Conservation (phyloP, 2,888 invertebrate species). For the Selenia dentaria region DNA sequence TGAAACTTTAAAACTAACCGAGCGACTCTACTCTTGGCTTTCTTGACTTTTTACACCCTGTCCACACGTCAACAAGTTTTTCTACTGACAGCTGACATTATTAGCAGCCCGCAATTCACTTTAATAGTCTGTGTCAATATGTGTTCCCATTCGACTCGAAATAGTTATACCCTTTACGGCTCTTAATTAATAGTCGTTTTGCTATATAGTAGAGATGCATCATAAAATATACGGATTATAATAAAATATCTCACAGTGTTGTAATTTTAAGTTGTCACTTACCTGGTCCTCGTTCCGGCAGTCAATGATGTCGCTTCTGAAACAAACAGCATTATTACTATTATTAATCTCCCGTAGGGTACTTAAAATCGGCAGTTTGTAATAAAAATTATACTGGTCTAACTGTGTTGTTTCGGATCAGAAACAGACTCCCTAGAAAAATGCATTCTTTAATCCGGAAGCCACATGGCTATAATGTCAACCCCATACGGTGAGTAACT, state of each 20-base stretch:
- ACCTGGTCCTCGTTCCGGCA: constrained; percentile 72
- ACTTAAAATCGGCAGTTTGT: no score
- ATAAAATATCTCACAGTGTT: no score
- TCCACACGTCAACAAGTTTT: constrained; percentile 47
- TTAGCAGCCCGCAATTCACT: constrained; percentile 52
- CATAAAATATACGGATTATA: background rate
- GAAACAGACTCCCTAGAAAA: no score
- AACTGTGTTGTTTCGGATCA: no score
- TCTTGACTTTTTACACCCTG: constrained; percentile 24
- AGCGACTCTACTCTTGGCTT: constrained; percentile 18
- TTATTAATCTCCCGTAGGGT: no score
- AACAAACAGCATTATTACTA: no score
- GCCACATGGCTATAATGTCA: no score
- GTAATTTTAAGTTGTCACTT: constrained; percentile 36
- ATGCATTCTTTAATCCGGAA: no score
- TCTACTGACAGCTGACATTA: constrained; percentile 53
- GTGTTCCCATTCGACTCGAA: constrained; percentile 41
- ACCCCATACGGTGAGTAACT: no score
- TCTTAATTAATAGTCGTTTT: constrained; percentile 30
- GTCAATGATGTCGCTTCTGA: constrained; percentile 75
- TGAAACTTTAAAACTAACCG: background rate
- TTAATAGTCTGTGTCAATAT: constrained; percentile 56
- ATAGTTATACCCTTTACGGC: constrained; percentile 32
- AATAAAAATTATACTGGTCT: no score
- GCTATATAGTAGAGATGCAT: constrained; percentile 1